Base-by-base conservation (phyloP, 2,113 vertebrate species). In the Atlantisia rogersi region DNA sequence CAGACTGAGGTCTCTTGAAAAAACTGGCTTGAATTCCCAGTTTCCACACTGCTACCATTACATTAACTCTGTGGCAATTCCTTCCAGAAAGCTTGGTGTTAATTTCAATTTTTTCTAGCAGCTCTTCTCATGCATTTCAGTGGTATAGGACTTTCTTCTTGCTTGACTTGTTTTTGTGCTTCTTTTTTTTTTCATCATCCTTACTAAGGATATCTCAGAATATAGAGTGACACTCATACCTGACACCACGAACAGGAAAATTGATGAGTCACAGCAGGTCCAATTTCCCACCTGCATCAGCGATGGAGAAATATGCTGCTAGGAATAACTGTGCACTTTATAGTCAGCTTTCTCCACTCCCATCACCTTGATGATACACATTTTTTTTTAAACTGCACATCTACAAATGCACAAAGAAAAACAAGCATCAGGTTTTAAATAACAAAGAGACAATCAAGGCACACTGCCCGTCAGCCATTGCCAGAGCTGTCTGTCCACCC, bases 221-320 rank as follows among this genome's bases (percentile, higher is more conserved):
- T 86, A 67, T 22, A 82, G 81, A 91, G 39, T 87, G 92, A 86
- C 88, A 88, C 24, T 91, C 48, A 82, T 91, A 87, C 44, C 53
- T 95, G 81, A 85, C 89, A 94, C 89, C 73, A 71, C 21, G 62
- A 92, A 88, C 80, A 94, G 53, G 76, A 90, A 96, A 96, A 91
- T 2, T 82, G 95, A 84, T 94, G 94, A 96, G 86, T 96, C 92
- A 95, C 73, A 94, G 82, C 35, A 58, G 9, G 53, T 90, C 35
- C 10, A 50, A 40, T 84, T 88, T 81, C 92, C 60, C 73, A 76
- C 44, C 46, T 86, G 64, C 86, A 90, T 67, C 80, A 65, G 35
- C 0, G 3, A 17, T 25, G 17, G 59, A 67, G 65, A 84, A 92
- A 88, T 82, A 91, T 21, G 28, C 74, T 86, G 35, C 42, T 69